Percentiles rank a stretch among this genome's conserved stretches.
phyloP scores from a whole-genome alignment of 2,888 invertebrate genomes.

The Chouioia cunea region DNA sequence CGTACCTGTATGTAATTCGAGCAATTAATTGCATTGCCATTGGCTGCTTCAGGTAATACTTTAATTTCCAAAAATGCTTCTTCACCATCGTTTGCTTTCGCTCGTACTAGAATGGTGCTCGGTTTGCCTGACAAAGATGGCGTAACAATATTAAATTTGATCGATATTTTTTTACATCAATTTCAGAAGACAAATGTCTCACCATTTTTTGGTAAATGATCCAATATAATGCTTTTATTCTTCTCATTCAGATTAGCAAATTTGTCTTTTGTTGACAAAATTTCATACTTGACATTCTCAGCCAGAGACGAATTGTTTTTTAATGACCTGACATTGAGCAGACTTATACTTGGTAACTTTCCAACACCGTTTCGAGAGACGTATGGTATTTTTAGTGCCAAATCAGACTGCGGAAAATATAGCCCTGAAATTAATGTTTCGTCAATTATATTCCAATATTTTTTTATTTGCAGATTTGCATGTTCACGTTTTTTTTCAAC shows the following conservation, averaged over 20 bases:
- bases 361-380: constrained; percentile 48
- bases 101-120: constrained; percentile 48
- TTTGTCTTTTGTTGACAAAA: constrained; percentile 53
- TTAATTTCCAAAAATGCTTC: constrained; percentile 61
- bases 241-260: constrained; percentile 48
- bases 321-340: constrained; percentile 58
- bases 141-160: too few species aligned
- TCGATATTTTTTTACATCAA: too few species aligned
- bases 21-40: constrained; percentile 57
- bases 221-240: constrained; percentile 52
- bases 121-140: constrained; percentile 32
- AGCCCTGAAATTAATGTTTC: constrained; percentile 56
- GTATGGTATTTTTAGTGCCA: constrained; percentile 60
- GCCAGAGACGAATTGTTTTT: constrained; percentile 57
- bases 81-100: constrained; percentile 43
- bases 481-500: too few species aligned
- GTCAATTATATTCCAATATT: too few species aligned
- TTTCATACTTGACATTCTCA: constrained; percentile 53
- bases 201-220: constrained; percentile 55
- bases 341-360: constrained; percentile 50
- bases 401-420: constrained; percentile 65
- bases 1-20: constrained; percentile 61
- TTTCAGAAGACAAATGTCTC: constrained; percentile 20
- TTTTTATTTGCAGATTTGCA: too few species aligned
- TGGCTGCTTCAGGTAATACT: constrained; percentile 52